phyloP scores from a whole-genome alignment of 2,888 invertebrate genomes.

The Epiperipatus broadwayi region DNA sequence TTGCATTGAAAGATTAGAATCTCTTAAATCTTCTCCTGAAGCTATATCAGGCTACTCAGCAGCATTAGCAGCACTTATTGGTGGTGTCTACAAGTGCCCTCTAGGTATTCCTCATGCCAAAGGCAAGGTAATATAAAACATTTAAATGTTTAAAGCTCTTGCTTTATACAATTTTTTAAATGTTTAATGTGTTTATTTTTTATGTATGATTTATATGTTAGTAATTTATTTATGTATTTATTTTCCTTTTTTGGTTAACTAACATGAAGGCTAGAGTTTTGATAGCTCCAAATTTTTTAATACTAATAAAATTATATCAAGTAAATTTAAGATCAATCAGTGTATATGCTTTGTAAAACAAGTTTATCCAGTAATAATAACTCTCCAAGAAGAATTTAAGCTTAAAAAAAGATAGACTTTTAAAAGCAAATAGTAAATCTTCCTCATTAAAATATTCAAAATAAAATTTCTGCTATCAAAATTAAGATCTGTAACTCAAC shows the following conservation, averaged over 20 bases:
- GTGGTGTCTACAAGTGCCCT: slow-evolving; percentile 70
- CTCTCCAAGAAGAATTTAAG: too few species aligned
- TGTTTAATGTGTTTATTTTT: neutral
- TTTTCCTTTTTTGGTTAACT: slow-evolving; percentile 6
- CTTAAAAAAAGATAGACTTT: too few species aligned
- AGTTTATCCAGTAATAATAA: too few species aligned
- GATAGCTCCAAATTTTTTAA: neutral
- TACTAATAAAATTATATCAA: slow-evolving; percentile 1
- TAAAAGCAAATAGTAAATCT: too few species aligned
- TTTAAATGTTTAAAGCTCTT: neutral
- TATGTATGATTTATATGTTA: neutral
- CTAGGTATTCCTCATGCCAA: slow-evolving; percentile 89
- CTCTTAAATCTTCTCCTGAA: slow-evolving; percentile 58
- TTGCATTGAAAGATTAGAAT: slow-evolving; percentile 68
- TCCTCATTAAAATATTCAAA: too few species aligned
- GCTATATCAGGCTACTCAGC: slow-evolving; percentile 60
- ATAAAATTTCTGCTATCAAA: too few species aligned
- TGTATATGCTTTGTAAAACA: too few species aligned
- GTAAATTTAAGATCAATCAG: too few species aligned
- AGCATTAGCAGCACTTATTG: slow-evolving; percentile 78
- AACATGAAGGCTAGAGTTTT: too few species aligned
- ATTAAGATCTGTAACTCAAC: too few species aligned
- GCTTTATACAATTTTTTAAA: neutral
- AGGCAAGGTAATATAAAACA: slow-evolving; percentile 48
- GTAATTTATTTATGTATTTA: neutral